phyloP scores from a whole-genome alignment of 2,113 vertebrate genomes.

The Climacteris rufus region DNA sequence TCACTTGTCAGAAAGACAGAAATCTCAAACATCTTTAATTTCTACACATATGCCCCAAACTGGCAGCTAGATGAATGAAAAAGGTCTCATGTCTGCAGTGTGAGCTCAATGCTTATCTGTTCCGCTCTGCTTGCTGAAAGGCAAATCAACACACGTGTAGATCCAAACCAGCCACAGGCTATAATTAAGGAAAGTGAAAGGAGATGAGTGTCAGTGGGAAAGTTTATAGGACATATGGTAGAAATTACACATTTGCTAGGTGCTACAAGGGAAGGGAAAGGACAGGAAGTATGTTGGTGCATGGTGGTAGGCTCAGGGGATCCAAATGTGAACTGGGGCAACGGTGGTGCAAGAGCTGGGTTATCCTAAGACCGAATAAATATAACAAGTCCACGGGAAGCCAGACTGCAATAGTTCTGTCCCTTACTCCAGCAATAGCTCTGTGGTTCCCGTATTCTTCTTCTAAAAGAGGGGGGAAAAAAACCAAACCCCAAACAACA shows the following conservation, averaged over 20 bases:
- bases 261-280: not conserved
- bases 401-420: not conserved
- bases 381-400: not conserved
- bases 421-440: not conserved
- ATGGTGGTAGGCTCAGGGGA: not conserved
- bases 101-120: not conserved
- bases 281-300: not conserved
- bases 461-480: not conserved
- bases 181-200: constrained; percentile 56
- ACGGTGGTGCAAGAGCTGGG: not conserved
- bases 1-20: not conserved
- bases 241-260: not conserved
- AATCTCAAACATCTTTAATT: not conserved
- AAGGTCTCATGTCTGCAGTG: not conserved
- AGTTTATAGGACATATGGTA: constrained; percentile 2
- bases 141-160: not conserved
- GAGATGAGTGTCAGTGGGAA: constrained; percentile 20
- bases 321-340: not conserved
- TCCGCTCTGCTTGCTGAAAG: constrained; percentile 4
- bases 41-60: not conserved
- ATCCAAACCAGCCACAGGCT: not conserved
- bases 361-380: not conserved
- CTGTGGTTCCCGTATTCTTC: not conserved
- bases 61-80: not conserved
- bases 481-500: not conserved